Evolutionary conservation across 1,140 invertebrate species (phyloP).

Genomic region (Drosophila insularis): DNA sequence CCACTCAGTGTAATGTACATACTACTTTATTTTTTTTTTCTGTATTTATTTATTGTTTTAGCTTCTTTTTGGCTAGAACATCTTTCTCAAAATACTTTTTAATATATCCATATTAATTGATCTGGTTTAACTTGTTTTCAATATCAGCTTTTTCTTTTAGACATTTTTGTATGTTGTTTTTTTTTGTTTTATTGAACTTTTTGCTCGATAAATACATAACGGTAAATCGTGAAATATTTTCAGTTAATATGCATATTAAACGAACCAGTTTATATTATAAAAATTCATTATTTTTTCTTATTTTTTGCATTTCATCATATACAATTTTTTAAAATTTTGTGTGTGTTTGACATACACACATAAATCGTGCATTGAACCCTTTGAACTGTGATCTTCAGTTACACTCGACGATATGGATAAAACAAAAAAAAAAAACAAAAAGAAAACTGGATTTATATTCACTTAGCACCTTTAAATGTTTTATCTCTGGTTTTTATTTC

Average conservation of each 20-base stretch:
- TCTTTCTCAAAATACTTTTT: slow-evolving; percentile 14
- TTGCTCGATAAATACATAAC: slow-evolving; percentile 51
- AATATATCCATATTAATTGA: slow-evolving; percentile 48
- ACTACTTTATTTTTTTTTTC: background rate
- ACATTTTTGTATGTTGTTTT: slow-evolving; percentile 1
- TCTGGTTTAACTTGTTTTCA: slow-evolving; percentile 71
- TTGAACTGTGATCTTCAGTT: slow-evolving; percentile 34
- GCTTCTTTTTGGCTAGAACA: slow-evolving; percentile 47
- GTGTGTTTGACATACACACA: slow-evolving; percentile 8
- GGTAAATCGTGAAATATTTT: slow-evolving; percentile 67
- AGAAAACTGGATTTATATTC: slow-evolving; percentile 7
- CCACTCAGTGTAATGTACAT: background rate
- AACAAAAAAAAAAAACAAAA: background rate
- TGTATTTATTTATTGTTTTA: background rate
- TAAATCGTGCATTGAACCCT: background rate
- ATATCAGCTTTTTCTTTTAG: slow-evolving; percentile 33
- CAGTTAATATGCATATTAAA: slow-evolving; percentile 43
- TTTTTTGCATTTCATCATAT: background rate
- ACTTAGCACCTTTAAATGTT: slow-evolving; percentile 39
- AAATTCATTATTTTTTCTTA: slow-evolving; percentile 12
- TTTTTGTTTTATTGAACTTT: background rate
- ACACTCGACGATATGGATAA: background rate
- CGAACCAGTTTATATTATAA: slow-evolving; percentile 50
- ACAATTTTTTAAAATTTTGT: background rate
- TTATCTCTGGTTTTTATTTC: slow-evolving; percentile 27